A percentile compares a stretch with the other conserved stretches of the same genome.
Conservation (phyloP, 2,113 vertebrate species). For the Arenaria interpres region DNA sequence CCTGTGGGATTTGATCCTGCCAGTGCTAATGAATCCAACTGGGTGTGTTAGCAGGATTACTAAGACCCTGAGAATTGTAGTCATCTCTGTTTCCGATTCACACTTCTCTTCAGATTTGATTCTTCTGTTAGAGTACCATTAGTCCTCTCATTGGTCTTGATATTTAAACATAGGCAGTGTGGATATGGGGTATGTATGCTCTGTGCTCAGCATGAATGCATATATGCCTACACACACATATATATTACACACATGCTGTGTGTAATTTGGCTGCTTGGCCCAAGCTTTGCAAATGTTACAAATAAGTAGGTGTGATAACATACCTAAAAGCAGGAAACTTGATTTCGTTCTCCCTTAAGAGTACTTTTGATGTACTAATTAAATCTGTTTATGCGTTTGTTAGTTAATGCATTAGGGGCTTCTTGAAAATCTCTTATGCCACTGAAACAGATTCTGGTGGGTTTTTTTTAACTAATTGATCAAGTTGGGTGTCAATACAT, state of each 20-base stretch:
- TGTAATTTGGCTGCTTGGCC: background rate
- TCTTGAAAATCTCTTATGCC: background rate
- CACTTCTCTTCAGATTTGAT: background rate
- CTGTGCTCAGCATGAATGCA: background rate
- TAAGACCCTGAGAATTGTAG: background rate
- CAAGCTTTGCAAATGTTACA: background rate
- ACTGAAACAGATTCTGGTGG: background rate
- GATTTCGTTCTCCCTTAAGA: background rate
- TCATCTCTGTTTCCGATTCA: background rate
- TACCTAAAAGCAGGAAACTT: background rate
- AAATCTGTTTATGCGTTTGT: background rate
- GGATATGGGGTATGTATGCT: background rate
- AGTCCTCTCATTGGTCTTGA: background rate
- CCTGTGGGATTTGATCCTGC: slow-evolving; percentile 16
- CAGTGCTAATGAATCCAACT: slow-evolving; percentile 34
- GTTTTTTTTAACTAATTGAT: background rate
- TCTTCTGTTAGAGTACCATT: background rate
- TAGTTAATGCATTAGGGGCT: background rate
- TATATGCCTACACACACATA: rapidly evolving
- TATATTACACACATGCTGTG: rapidly evolving
- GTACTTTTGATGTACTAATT: background rate
- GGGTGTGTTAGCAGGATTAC: background rate
- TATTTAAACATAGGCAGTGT: background rate
- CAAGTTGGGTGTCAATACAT: background rate
- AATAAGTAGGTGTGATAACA: background rate